Percentiles rank a stretch among this genome's conserved stretches.
phyloP scores from a whole-genome alignment of 2,113 vertebrate genomes.

The Eublepharis macularius region DNA sequence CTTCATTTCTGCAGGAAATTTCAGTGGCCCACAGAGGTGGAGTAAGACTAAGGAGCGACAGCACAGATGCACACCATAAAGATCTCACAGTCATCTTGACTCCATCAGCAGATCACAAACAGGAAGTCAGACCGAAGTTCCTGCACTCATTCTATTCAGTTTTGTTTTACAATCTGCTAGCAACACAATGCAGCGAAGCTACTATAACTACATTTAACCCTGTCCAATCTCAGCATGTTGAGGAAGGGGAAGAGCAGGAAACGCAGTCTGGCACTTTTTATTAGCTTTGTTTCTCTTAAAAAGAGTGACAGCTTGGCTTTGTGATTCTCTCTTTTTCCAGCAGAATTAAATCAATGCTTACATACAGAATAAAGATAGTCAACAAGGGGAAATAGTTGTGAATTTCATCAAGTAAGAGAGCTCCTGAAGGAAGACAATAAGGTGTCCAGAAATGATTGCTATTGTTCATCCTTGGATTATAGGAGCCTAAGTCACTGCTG shows the following conservation, averaged over 20 bases:
- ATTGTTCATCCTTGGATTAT: neutral
- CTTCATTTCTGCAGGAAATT: constrained; percentile 88
- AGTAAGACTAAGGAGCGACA: constrained; percentile 39
- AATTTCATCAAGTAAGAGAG: neutral
- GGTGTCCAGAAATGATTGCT: neutral
- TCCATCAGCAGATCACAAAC: neutral
- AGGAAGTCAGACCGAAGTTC: constrained; percentile 35
- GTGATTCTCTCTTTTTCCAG: neutral
- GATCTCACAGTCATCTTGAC: constrained; percentile 59
- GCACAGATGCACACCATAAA: constrained; percentile 23
- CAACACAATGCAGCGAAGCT: neutral
- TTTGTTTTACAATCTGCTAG: constrained; percentile 28
- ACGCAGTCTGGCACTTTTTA: neutral
- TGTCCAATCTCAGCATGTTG: too few species aligned
- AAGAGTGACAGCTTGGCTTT: neutral
- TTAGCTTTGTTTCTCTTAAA: neutral
- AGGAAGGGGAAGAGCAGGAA: too few species aligned
- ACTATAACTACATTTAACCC: neutral
- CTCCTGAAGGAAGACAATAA: neutral
- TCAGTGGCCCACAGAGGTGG: constrained; percentile 39
- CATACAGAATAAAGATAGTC: neutral
- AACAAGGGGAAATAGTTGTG: neutral
- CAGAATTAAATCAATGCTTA: neutral
- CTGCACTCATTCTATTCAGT: neutral
- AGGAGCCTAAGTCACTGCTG: neutral